Evolutionary conservation across 2,888 invertebrate species (phyloP), one percentile per base, ranked within the genome.

Genomic region (Silvanus unidentatus): DNA sequence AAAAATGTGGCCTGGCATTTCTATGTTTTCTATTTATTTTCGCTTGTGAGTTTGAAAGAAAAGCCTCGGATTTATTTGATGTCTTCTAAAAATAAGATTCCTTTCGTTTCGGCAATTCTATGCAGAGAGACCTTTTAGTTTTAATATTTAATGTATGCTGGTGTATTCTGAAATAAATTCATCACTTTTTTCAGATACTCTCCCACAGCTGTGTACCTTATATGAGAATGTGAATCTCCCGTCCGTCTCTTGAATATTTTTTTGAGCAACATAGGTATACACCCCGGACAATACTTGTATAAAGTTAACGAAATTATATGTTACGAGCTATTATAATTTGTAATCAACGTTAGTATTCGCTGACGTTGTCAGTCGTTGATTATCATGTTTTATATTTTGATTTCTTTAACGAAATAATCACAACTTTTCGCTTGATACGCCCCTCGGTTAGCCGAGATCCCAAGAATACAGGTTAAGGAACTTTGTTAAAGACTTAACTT

Each of bases 11-110:
- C 42, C 40, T 41, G 42, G 50, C 36, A 52, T 42, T 22, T 3
- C 22, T 22, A 3, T 22, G 22, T 51, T 51, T 50, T 57, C 52
- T 54, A 56, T 58, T 50, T 54, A 48, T 53, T 49, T 52, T 22
- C n/a, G n/a, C 4, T 49, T 45, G 44, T 44, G 52, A 51, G 47
- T 53, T 5, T 56, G 45, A 48, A 53, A 44, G 47, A 42, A 52
- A 50, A 53, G 41, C 52, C 50, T 28, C 41, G 55, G 56, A 56
- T 56, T 50, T 51, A 40, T 51, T 53, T 49, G 51, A 51, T 53
- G 52, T 34, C 47, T 50, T 46, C 47, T 42, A 44, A 50, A 51
- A 55, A 50, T 50, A 50, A 50, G 46, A 51, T 53, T 50, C 40
- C 41, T 47, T 30, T 49, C 36, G 16, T 12, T 32, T 32, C 32